Percentiles rank a stretch among this genome's conserved stretches.
phyloP scores from a whole-genome alignment of 2,113 vertebrate species.

The Platysternon megacephalum region DNA sequence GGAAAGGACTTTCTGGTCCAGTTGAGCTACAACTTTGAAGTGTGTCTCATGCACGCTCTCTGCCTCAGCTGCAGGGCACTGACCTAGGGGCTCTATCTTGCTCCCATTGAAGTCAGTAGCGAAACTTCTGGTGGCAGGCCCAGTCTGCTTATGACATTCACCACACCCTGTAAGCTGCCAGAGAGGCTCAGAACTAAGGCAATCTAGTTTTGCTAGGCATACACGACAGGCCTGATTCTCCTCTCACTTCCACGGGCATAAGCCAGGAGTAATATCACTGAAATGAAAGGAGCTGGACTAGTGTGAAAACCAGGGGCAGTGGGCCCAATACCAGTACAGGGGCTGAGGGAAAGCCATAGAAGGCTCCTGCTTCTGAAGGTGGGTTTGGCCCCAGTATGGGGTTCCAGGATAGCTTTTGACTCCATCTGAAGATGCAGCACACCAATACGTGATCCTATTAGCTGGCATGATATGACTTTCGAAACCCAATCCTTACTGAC shows the following conservation, averaged over 20 bases:
- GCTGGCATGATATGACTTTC: no score
- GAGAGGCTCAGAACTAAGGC: neutral
- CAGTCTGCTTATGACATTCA: neutral
- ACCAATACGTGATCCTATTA: no score
- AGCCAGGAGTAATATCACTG: neutral
- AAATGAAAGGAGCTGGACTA: neutral
- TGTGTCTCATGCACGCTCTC: neutral
- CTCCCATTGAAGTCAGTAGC: neutral
- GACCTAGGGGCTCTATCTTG: neutral
- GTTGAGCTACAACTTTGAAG: neutral
- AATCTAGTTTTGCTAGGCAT: neutral
- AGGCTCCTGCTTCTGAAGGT: neutral
- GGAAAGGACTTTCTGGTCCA: constrained; percentile 11
- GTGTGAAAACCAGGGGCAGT: neutral
- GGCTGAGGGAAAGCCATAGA: neutral
- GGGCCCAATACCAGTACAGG: neutral
- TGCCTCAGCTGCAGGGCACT: neutral
- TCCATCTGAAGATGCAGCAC: no score
- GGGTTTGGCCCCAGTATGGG: neutral
- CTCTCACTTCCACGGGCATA: neutral
- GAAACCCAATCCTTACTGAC: no score
- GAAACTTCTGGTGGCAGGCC: neutral
- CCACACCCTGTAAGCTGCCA: neutral
- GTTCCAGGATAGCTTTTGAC: neutral
- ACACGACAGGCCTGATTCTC: neutral